Evolutionary conservation across 2,888 invertebrate genomes (phyloP), one percentile per base, ranked within the genome.

Genomic region (Tetheella fluctuosa): DNA sequence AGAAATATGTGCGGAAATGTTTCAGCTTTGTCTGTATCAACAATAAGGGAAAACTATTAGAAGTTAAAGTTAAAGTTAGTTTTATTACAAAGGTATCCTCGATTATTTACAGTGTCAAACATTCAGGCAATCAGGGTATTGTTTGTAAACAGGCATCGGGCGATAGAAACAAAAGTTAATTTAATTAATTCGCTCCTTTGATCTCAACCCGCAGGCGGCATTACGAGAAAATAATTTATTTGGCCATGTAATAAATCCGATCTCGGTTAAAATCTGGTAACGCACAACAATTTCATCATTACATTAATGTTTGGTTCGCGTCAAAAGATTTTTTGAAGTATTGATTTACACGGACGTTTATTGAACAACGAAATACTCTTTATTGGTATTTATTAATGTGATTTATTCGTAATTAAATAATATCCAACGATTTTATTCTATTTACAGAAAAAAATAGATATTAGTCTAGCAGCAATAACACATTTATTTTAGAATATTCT

Each of bases 171-270:
- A 70, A 75, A 76, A 77, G 74, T 76, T 80, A 80, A 83, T 79
- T 77, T 68, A 80, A 76, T 77, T 68, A 76, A 68, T 71, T 68
- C 69, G 64, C 59, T 64, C 64, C 73, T 81, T 80, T 77, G 79
- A 81, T 78, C 74, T 71, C 60, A 48, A 57, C 64, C 68, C 64
- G 34, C 60, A 30, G 68, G 66, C 74, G 62, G 67, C 68, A 64
- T 71, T 70, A 79, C 69, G 69, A 74, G 70, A 64, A 74, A 72
- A 70, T 72, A 69, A 65, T 63, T 65, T 62, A 60, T 60, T 58
- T 62, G 53, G 48, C 48, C 57, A 52, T 39, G 58, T 60, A 70
- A 71, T 54, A 52, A 56, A 57, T 52, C 53, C 34, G 48, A 57
- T 62, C 61, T 62, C 62, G 61, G 65, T 69, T 63, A 65, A 68